A percentile compares a stretch with the other conserved stretches of the same genome.
These are phyloP conservation scores for Theristicus caerulescens DNA, from an alignment of 2,113 vertebrate species.

Conservation along the genomic window DNA sequence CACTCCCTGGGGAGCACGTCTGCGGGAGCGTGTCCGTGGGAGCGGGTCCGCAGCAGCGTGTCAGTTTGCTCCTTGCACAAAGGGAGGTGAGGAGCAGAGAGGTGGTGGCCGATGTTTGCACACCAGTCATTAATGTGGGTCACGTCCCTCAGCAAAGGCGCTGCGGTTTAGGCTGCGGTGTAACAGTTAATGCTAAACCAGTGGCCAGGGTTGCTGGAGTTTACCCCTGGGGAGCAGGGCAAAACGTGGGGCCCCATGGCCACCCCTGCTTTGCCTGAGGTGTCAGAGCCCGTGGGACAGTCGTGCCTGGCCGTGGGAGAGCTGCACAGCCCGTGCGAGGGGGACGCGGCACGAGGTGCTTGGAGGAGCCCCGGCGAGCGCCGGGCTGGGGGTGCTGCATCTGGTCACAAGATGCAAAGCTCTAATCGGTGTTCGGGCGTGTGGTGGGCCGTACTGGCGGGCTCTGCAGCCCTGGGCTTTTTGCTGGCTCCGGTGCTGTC, in stretches of 20 bases:
- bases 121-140: no score
- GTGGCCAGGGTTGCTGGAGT: neutral
- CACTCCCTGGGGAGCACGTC: neutral
- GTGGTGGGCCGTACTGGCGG: no score
- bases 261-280: neutral
- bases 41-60: rapidly evolving
- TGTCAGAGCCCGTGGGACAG: neutral
- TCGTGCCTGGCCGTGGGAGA: rapidly evolving
- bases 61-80: neutral
- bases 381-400: no score
- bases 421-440: neutral
- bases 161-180: neutral
- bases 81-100: neutral
- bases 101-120: rapidly evolving
- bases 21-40: no score
- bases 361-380: neutral
- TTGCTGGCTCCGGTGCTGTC: neutral
- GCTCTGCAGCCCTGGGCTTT: neutral
- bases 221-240: neutral
- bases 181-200: no score
- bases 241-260: neutral
- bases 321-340: neutral
- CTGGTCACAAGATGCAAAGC: neutral
- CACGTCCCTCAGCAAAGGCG: neutral
- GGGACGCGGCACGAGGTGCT: rapidly evolving